Base-by-base conservation (phyloP, 92 coral and sea anemone species). In the Nematostella vectensis region DNA sequence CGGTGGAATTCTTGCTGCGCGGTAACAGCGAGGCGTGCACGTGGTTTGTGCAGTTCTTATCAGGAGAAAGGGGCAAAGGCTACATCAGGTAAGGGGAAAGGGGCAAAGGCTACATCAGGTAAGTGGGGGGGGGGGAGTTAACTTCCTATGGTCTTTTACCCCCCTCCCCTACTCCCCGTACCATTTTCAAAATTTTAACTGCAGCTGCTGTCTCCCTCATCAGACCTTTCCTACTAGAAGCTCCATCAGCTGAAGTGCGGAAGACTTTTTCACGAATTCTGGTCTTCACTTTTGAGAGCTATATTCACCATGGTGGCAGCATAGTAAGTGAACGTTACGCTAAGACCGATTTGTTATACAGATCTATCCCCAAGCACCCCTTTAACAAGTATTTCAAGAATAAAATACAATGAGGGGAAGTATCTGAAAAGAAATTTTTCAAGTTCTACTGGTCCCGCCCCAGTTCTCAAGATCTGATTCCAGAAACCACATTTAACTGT, bases 21-120 rank as follows among this genome's bases (percentile, higher is more conserved):
- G 69, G 79, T 29, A 85, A 75, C 63, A 65, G 80, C n/a, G 88
- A 81, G 42, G 95, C 95, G 0, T 85, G 95, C 47, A 19, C 59
- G 15, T 85, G 95, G 95, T 85, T 85, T 57, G 29, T 85, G 4
- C 72, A 85, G 33, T 85, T 81, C 61, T 69, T 85, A 29, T 65
- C 88, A 26, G 84, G 83, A 33, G 83, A 85, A 3, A 68, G 95
- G 50, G 95, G 95, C 80, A 85, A 76, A 61, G 95, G 95, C 25
- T 85, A 85, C 59, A 69, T 85, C 58, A 85, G 66, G 85, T 78
- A 28, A 66, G 84, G 47, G 6, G 18, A 2, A 19, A n/a, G 4
- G 13, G 20, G 31, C 18, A 36, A n/a, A 11, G 25, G 6, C 53
- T 17, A 47, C 40, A 33, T 33, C 53, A 47, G 44, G 44, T 10